phyloP scores from a whole-genome alignment of 2,888 invertebrate species.

The Stratiomys singularior region DNA sequence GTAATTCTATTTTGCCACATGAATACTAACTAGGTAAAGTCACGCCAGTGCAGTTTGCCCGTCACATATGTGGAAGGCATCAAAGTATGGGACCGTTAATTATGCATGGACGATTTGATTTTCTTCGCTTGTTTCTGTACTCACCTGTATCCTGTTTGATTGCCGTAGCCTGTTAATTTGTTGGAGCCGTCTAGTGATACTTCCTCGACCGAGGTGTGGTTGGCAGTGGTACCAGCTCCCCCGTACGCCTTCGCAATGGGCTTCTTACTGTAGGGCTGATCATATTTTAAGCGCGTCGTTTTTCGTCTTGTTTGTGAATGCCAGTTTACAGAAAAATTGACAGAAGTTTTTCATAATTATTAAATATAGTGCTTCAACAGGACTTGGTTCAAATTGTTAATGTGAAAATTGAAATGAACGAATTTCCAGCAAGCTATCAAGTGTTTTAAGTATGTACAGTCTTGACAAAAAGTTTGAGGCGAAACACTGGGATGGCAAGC shows the following conservation, averaged over 20 bases:
- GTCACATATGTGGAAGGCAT: neutral
- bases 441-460: too few species aligned
- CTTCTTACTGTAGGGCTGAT: conserved; percentile 87
- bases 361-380: neutral
- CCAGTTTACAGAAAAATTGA: conserved; percentile 39
- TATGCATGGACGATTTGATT: neutral
- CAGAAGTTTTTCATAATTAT: conserved; percentile 33
- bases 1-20: neutral
- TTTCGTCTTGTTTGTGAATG: conserved; percentile 75
- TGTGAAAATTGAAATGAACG: conserved; percentile 7
- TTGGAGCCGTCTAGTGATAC: conserved; percentile 82
- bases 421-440: neutral
- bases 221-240: conserved; percentile 72
- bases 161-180: conserved; percentile 85
- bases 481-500: too few species aligned
- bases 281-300: conserved; percentile 88
- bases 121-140: neutral
- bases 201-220: conserved; percentile 82
- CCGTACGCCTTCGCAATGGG: conserved; percentile 77
- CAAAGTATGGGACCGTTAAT: too few species aligned
- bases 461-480: too few species aligned
- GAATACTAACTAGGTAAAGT: neutral
- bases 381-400: neutral
- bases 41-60: too few species aligned
- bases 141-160: conserved; percentile 75